These are phyloP conservation scores for Condylura cristata DNA, from an alignment of 2,113 vertebrate genomes.

Conservation along the genomic window DNA sequence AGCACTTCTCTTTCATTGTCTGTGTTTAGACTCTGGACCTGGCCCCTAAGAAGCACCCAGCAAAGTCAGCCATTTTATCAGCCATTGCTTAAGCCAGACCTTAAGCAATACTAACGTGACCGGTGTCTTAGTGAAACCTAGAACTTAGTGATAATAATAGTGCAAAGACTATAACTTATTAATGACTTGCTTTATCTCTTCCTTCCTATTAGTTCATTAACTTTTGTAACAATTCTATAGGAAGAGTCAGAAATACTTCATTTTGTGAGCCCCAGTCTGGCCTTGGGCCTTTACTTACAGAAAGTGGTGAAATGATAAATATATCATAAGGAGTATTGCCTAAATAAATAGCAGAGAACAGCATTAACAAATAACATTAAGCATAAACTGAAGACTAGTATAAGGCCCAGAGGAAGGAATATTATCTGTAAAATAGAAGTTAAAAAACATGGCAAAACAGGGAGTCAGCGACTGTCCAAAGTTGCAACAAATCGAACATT, in stretches of 20 bases:
- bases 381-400: background rate
- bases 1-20: background rate
- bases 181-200: background rate
- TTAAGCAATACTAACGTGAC: background rate
- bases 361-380: background rate
- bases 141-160: background rate
- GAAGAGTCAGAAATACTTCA: background rate
- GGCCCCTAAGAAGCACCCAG: background rate
- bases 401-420: background rate
- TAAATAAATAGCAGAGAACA: background rate
- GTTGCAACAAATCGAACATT: background rate
- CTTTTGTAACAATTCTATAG: background rate
- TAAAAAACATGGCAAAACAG: background rate
- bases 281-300: no score
- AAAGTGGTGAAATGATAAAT: background rate
- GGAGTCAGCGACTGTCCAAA: background rate
- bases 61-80: background rate
- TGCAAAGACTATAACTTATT: background rate
- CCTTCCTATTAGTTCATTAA: background rate
- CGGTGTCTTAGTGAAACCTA: background rate
- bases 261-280: background rate
- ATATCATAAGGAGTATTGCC: background rate
- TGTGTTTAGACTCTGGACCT: background rate
- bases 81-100: background rate
- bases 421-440: background rate